These are phyloP conservation scores for Pelochelys cantorii DNA, from an alignment of 2,797 vertebrate species.

Conservation along the genomic window DNA sequence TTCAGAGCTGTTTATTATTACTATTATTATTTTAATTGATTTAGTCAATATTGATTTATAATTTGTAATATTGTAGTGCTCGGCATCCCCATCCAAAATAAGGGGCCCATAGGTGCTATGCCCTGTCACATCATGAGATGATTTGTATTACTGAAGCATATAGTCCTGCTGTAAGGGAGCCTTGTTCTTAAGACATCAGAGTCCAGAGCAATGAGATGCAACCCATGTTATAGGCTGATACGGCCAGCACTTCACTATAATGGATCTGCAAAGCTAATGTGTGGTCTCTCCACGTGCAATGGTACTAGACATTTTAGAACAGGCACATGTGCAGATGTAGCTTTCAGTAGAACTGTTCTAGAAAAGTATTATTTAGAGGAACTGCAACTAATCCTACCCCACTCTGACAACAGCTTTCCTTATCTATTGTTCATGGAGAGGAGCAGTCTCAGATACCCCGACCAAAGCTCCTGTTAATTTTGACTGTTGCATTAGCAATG, in stretches of 20 bases:
- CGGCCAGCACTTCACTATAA: background rate
- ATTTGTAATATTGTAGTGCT: too few relatives aligned
- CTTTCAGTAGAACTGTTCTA: background rate
- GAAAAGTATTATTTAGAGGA: background rate
- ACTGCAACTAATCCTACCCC: background rate
- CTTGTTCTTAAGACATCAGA: background rate
- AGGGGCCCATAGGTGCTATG: too few relatives aligned
- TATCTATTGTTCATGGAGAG: background rate
- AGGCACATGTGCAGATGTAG: background rate
- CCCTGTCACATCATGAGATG: background rate
- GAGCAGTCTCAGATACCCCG: fast-evolving
- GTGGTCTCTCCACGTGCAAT: background rate
- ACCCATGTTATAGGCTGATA: background rate
- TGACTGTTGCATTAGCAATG: background rate
- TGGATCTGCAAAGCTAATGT: background rate
- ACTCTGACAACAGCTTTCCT: background rate
- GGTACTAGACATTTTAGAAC: background rate
- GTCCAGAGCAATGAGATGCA: fast-evolving
- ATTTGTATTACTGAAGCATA: background rate
- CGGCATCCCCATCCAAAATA: background rate
- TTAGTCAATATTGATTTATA: background rate
- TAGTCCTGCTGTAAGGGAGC: background rate
- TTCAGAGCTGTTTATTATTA: background rate
- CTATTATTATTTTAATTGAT: fast-evolving
- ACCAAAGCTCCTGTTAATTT: background rate